Percentiles rank a stretch among this genome's conserved stretches.
Conservation (phyloP, 2,113 vertebrate genomes). For the Erinaceus europaeus region DNA sequence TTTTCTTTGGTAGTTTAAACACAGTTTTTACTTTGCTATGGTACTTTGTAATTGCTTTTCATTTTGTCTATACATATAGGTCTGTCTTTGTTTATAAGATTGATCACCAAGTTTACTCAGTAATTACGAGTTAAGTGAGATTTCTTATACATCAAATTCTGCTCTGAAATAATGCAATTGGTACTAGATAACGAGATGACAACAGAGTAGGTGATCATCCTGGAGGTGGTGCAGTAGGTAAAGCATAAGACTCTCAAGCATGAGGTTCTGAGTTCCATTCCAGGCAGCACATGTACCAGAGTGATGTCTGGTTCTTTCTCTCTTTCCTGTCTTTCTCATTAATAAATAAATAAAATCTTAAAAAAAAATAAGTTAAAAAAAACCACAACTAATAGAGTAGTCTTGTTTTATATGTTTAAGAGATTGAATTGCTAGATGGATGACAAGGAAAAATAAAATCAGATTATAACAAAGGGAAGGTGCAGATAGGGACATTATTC, state of each 20-base stretch:
- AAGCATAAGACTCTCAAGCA: too few relatives aligned
- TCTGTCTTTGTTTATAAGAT: not conserved
- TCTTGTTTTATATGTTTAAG: not conserved
- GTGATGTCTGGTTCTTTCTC: too few relatives aligned
- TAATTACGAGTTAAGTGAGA: not conserved
- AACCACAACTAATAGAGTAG: not conserved
- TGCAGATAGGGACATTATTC: not conserved
- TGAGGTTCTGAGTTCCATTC: too few relatives aligned
- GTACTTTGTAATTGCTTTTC: not conserved
- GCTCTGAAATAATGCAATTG: not conserved
- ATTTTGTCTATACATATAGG: not conserved
- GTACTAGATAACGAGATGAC: not conserved
- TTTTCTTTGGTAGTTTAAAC: not conserved
- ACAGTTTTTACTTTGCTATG: not conserved
- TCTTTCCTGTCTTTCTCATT: too few relatives aligned
- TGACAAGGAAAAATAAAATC: not conserved
- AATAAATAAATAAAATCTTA: too few relatives aligned
- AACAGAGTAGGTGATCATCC: too few relatives aligned
- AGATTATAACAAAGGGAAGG: not conserved
- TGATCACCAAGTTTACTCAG: not conserved
- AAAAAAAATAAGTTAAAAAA: too few relatives aligned
- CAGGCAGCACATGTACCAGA: too few relatives aligned
- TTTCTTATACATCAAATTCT: not conserved
- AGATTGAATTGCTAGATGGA: not conserved
- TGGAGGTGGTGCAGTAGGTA: too few relatives aligned